These are phyloP conservation scores for Maconellicoccus hirsutus DNA, from an alignment of 1,140 invertebrate species.

Conservation along the genomic window DNA sequence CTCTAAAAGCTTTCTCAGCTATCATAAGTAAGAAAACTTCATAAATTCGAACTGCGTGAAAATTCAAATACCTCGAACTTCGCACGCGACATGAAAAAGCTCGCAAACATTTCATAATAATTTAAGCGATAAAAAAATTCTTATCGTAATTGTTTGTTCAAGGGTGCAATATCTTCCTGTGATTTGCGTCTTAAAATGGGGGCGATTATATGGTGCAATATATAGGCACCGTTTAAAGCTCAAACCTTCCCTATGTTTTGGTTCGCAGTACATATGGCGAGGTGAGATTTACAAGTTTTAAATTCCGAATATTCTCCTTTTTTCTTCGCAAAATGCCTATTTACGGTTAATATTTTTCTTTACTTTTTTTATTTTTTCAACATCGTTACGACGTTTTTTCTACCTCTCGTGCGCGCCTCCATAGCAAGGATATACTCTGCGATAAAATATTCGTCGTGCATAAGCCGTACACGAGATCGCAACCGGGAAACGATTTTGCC, in stretches of 20 bases:
- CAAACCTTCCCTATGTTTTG: not conserved
- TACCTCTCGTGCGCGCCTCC: too few species aligned
- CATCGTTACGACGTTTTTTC: not conserved
- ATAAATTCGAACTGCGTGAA: too few species aligned
- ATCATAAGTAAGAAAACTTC: too few species aligned
- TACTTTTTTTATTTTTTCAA: too few species aligned
- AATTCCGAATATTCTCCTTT: not conserved
- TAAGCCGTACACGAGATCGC: too few species aligned
- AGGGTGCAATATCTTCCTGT: not conserved
- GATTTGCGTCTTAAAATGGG: not conserved
- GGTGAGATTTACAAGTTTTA: not conserved
- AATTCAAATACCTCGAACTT: too few species aligned
- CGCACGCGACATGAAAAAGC: too few species aligned
- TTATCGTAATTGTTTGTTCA: not conserved
- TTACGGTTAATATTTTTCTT: conserved; percentile 9
- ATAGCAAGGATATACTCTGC: too few species aligned
- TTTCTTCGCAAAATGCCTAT: not conserved
- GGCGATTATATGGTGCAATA: not conserved
- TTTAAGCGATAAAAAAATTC: not conserved
- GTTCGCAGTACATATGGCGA: not conserved
- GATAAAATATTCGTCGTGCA: too few species aligned
- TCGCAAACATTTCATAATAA: too few species aligned
- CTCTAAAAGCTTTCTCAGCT: too few species aligned
- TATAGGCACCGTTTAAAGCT: not conserved
- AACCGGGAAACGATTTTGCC: too few species aligned